phyloP scores from a whole-genome alignment of 2,888 invertebrate species.

The Nasonovia ribisnigri region DNA sequence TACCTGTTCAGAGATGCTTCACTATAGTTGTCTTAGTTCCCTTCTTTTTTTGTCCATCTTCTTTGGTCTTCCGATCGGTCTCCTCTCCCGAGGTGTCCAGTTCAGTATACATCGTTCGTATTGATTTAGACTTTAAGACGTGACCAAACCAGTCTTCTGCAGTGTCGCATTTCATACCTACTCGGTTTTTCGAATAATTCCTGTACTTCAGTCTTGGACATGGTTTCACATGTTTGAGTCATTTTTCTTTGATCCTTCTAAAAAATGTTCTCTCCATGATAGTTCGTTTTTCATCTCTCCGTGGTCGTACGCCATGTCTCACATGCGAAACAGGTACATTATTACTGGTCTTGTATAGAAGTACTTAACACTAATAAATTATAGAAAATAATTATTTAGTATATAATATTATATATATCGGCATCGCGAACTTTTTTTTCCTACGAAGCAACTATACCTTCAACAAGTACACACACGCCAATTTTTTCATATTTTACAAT shows the following conservation, averaged over 20 bases:
- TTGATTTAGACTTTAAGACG: neutral
- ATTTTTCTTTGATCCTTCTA: neutral
- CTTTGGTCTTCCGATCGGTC: neutral
- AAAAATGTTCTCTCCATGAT: too few relatives aligned
- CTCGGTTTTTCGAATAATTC: neutral
- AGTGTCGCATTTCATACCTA: slow-evolving; percentile 24
- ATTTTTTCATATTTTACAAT: too few relatives aligned
- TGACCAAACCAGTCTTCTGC: neutral
- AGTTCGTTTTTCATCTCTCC: too few relatives aligned
- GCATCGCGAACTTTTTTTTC: too few relatives aligned
- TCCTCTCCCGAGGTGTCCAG: neutral
- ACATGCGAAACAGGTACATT: too few relatives aligned
- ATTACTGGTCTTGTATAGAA: too few relatives aligned
- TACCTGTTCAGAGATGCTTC: neutral
- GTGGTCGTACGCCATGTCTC: too few relatives aligned
- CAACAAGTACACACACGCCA: too few relatives aligned
- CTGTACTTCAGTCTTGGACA: neutral
- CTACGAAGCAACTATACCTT: too few relatives aligned
- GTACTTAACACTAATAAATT: too few relatives aligned
- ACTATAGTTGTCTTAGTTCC: neutral
- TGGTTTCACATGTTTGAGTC: neutral
- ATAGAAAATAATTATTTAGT: too few relatives aligned
- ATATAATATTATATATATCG: too few relatives aligned
- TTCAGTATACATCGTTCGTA: neutral
- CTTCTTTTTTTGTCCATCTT: neutral